Evolutionary conservation across 2,113 vertebrate species (phyloP).

Genomic region (Eupsittula cactorum): DNA sequence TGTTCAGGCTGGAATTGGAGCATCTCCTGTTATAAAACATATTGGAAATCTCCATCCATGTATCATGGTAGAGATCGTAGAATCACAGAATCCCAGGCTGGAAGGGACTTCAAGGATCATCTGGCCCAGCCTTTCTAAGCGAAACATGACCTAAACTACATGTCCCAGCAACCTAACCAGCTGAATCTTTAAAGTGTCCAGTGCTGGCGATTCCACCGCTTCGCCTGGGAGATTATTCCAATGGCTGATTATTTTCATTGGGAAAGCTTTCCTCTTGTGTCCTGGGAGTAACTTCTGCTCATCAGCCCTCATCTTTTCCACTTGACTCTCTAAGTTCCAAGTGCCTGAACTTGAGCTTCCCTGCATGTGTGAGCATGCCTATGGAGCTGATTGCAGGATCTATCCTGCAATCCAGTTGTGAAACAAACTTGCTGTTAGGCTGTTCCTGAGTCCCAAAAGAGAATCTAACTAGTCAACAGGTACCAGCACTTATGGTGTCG

Average conservation of each 20-base stretch:
- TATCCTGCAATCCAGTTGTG: not conserved
- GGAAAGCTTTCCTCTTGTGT: not conserved
- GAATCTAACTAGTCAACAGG: not conserved
- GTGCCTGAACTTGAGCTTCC: not conserved
- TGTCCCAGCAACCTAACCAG: not conserved
- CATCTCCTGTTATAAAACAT: rapidly evolving
- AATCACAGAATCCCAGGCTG: not conserved
- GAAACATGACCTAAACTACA: not conserved
- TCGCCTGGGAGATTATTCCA: not conserved
- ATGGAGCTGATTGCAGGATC: not conserved
- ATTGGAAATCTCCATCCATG: rapidly evolving
- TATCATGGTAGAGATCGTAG: not conserved
- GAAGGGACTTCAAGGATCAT: not conserved
- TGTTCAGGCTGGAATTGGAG: not conserved
- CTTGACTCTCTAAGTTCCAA: not conserved
- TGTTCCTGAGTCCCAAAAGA: not conserved
- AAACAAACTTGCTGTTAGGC: not conserved
- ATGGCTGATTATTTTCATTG: not conserved
- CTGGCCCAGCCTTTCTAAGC: not conserved
- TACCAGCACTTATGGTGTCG: not conserved
- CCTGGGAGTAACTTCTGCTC: not conserved
- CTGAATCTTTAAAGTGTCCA: not conserved
- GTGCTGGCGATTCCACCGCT: not conserved
- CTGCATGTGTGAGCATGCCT: not conserved
- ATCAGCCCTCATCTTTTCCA: not conserved